phyloP scores from a whole-genome alignment of 92 coral and sea anemone genomes.

The Bergia puertoricense region DNA sequence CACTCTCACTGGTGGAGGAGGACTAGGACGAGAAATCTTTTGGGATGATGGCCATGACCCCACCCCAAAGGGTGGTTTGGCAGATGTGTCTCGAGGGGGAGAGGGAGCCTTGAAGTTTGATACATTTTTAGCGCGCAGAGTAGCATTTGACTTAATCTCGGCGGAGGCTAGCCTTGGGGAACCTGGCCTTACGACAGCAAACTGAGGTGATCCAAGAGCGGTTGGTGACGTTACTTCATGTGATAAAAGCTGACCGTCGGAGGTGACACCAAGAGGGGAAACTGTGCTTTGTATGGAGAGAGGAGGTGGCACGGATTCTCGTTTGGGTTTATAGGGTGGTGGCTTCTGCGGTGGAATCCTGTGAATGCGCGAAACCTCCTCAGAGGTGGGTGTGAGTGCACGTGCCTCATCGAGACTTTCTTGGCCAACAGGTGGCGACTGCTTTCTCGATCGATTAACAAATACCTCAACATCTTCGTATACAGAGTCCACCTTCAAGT shows the following conservation, averaged over 20 bases:
- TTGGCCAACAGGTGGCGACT: background rate
- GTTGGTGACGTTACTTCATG: conserved; percentile 13
- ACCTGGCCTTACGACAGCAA: conserved; percentile 53
- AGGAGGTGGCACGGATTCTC: background rate
- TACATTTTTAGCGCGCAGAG: conserved; percentile 1
- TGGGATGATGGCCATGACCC: background rate
- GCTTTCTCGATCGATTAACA: background rate
- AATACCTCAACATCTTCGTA: conserved; percentile 31
- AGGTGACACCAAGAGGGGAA: background rate
- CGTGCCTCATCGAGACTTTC: background rate
- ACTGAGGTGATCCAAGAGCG: conserved; percentile 36
- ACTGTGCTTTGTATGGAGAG: background rate
- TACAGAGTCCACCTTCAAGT: conserved; percentile 7
- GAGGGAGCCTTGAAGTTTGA: background rate
- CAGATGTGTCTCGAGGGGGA: background rate
- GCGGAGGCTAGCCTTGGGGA: conserved; percentile 57
- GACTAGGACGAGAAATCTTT: conserved; percentile 16
- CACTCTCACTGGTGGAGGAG: conserved; percentile 31
- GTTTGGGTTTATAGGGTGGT: conserved; percentile 49
- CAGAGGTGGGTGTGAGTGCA: background rate
- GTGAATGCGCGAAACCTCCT: background rate
- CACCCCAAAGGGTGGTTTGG: background rate
- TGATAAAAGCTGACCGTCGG: background rate
- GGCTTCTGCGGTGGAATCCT: conserved; percentile 56
- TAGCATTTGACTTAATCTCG: conserved; percentile 34